These are phyloP conservation scores for Cossypha polioptera DNA, from an alignment of 2,797 vertebrate genomes.

Conservation along the genomic window DNA sequence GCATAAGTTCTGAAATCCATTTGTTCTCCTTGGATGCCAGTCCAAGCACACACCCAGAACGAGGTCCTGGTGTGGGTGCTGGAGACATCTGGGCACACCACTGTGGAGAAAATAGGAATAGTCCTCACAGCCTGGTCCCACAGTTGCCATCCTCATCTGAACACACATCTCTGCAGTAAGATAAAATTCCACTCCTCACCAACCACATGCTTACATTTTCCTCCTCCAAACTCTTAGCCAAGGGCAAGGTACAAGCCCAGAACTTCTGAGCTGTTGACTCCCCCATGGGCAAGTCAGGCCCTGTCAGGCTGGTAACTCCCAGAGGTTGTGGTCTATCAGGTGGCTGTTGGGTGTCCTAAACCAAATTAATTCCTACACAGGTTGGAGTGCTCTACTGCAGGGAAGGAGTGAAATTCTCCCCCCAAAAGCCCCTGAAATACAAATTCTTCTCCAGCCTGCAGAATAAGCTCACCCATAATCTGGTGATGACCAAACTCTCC, in stretches of 20 bases:
- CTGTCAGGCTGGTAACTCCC: not conserved
- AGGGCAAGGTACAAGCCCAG: not conserved
- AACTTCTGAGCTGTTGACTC: not conserved
- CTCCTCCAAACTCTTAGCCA: not conserved
- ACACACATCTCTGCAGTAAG: not conserved
- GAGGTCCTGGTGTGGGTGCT: not conserved
- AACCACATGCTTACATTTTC: not conserved
- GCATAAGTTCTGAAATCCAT: not conserved
- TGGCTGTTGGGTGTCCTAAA: not conserved
- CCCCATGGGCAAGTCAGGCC: not conserved
- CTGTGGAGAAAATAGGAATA: not conserved
- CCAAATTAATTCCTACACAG: not conserved
- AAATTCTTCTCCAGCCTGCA: not conserved
- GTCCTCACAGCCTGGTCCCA: not conserved
- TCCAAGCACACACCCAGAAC: fast-evolving
- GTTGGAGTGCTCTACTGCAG: not conserved
- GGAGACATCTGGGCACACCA: not conserved
- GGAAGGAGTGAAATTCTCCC: not conserved
- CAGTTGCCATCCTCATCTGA: not conserved
- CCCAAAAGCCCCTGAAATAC: not conserved
- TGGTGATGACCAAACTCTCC: not conserved
- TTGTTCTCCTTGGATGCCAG: not conserved
- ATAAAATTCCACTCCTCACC: not conserved
- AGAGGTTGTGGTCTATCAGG: not conserved
- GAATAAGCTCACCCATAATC: not conserved